Conservation (phyloP, 2,113 vertebrate species). For the Cisticola juncidis region DNA sequence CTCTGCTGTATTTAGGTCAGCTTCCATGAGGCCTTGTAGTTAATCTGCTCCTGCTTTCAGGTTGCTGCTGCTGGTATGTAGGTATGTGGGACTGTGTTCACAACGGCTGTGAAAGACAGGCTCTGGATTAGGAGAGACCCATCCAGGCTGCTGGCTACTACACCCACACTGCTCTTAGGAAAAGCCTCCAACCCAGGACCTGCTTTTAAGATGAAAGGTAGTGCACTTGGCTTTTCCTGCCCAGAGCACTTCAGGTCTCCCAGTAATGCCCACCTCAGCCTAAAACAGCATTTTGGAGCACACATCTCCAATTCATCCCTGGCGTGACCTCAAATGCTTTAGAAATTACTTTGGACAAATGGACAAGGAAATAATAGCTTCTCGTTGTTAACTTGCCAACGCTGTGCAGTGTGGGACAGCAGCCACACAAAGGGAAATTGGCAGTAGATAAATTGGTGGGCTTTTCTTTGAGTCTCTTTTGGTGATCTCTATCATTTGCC, state of each 20-base stretch:
- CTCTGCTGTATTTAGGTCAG: neutral
- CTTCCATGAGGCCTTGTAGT: neutral
- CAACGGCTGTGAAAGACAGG: neutral
- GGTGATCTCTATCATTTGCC: neutral
- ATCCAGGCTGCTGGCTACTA: neutral
- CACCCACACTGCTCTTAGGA: neutral
- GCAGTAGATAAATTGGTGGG: neutral
- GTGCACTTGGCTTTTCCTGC: neutral
- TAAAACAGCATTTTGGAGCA: neutral
- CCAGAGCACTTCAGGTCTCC: neutral
- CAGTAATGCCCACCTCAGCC: neutral
- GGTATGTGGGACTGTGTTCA: neutral
- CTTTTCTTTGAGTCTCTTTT: neutral
- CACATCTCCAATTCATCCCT: neutral
- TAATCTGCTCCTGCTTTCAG: neutral
- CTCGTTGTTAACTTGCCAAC: rapidly evolving
- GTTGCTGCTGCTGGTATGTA: neutral
- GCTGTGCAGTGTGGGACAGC: neutral
- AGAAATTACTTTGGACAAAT: neutral
- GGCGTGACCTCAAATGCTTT: neutral
- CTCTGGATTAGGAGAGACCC: neutral
- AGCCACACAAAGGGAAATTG: neutral
- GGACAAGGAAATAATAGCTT: neutral
- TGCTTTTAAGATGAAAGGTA: neutral
- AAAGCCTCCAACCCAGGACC: neutral